Evolutionary conservation across 2,113 vertebrate species (phyloP).

Genomic region (Glaucomys volans): DNA sequence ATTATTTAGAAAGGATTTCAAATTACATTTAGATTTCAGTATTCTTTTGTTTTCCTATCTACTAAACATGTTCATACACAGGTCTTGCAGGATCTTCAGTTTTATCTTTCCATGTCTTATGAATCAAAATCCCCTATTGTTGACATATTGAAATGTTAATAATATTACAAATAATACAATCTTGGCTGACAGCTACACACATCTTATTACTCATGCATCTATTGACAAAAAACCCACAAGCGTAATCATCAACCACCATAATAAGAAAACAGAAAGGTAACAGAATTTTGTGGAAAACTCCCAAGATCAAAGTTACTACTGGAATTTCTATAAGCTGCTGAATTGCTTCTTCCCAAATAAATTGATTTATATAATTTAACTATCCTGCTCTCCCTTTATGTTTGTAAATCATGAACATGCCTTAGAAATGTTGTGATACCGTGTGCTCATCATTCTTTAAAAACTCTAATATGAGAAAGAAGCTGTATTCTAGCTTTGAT

Average conservation of each 20-base stretch:
- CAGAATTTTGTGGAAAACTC: not conserved
- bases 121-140: constrained; percentile 29
- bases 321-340: not conserved
- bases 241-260: not conserved
- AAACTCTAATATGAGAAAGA: not conserved
- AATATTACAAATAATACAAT: constrained; percentile 34
- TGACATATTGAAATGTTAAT: constrained; percentile 55
- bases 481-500: not conserved
- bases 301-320: not conserved
- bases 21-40: constrained; percentile 12
- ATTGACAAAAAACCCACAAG: constrained; percentile 39
- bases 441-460: not conserved
- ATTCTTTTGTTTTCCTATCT: not conserved
- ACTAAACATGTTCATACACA: not conserved
- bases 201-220: constrained; percentile 50
- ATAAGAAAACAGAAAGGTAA: constrained; percentile 16
- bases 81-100: not conserved
- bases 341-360: not conserved
- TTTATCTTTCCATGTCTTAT: not conserved
- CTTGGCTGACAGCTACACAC: not conserved
- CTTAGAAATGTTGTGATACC: not conserved
- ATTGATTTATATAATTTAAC: not conserved
- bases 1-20: not conserved
- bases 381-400: not conserved
- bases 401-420: not conserved